Evolutionary conservation across 1,140 invertebrate genomes (phyloP).

Genomic region (Trigoniulus corallinus): DNA sequence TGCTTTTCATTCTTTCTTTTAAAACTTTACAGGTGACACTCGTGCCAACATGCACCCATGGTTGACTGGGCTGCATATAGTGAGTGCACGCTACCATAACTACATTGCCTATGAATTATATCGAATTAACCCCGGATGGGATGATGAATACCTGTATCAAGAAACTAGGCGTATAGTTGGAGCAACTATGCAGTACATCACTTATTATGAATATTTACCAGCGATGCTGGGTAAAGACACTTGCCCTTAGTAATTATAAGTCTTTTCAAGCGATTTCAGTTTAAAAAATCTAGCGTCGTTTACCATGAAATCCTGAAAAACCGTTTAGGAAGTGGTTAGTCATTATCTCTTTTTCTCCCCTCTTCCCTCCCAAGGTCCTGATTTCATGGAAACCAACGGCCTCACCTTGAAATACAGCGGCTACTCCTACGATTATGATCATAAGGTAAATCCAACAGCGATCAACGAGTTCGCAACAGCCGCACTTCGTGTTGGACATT

Average conservation of each 20-base stretch:
- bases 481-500: constrained; percentile 76
- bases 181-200: constrained; percentile 81
- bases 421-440: constrained; percentile 23
- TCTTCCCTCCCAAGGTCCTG: not conserved
- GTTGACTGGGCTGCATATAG: constrained; percentile 35
- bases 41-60: constrained; percentile 37
- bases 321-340: not conserved
- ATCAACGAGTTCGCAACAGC: constrained; percentile 72
- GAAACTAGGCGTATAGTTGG: constrained; percentile 75
- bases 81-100: constrained; percentile 50
- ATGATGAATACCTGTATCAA: constrained; percentile 80
- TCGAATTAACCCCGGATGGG: constrained; percentile 43
- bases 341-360: not conserved
- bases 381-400: constrained; percentile 63
- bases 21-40: constrained; percentile 25
- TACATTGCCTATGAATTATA: constrained; percentile 42
- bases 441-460: constrained; percentile 53
- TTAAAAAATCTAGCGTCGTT: too few species aligned
- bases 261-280: not conserved
- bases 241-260: not conserved
- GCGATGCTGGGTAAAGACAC: constrained; percentile 76
- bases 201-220: constrained; percentile 85
- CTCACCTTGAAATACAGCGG: constrained; percentile 13
- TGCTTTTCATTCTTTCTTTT: not conserved
- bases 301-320: not conserved